Base-by-base conservation (phyloP, 2,113 vertebrate species). In the Hippocampus mohnikei region DNA sequence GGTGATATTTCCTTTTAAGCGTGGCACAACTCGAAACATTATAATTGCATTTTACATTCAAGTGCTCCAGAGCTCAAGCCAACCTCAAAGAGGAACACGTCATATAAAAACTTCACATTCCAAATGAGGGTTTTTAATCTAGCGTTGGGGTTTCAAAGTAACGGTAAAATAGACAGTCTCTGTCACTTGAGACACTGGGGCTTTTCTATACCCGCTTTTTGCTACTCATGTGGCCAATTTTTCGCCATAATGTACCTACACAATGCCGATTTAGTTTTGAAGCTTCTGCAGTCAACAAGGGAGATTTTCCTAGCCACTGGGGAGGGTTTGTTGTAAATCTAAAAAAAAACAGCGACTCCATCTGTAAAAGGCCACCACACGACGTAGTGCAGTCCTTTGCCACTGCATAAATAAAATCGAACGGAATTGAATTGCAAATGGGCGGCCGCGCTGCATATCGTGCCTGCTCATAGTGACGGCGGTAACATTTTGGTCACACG, bases 251-350 rank as follows among this genome's bases (percentile, higher is more conserved):
- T 63, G 55, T 70, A 1, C 21, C 44, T 72, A 40, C 18, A 27
- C 27, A 15, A 21, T 59, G 40, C 33, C 48, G 64, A 76, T 79
- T 77, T 70, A 77, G 53, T 53, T 21, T 16, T 8, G 27, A 37
- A 67, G 60, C n/a, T 50, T 10, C 11, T 58, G 62, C 40, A 66
- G 56, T 52, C 56, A 61, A 56, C 65, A 67, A 69, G 61, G 40
- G 40, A 42, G 40, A 42, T 21, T n/a, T 64, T 64, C 40, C 61
- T 42, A 1, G 40, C 61, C 61, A 64, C 61, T 64, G 61, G 61
- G 40, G 40, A 64, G 61, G 61, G 42, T 42, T 64, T 42, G 40
- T n/a, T 23, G 5, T 64, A 23, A 64, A 64, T 23, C 23, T 42
- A 64, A 23, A 41, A 23, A 23, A 42, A 42, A n/a, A n/a, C n/a